Evolutionary conservation across 2,888 invertebrate species (phyloP), one percentile per base, ranked within the genome.

Genomic region (Hydraecia micacea): DNA sequence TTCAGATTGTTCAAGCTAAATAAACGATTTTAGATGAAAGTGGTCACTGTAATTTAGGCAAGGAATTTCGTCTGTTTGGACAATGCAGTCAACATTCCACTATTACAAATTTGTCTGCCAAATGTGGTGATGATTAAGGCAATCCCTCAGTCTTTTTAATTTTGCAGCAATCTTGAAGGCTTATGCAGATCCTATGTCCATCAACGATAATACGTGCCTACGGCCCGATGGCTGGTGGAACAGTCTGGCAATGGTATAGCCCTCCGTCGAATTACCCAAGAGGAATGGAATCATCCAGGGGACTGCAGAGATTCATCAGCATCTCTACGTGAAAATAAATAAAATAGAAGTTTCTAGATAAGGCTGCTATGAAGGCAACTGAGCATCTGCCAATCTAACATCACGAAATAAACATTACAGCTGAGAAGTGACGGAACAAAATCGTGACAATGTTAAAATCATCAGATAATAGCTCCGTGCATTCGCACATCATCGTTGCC

Each of bases 1-100:
- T 83, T 73, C 25, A 60, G 58, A 85, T 81, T 85, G 60, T 80
- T 83, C 84, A 85, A 85, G 85, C 74, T 75, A 42, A 79, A 79
- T 85, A 46, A 75, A 66, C 69, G 49, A 42, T 63, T 86, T 73
- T 25, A 36, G 52, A 76, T 60, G 82, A 84, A 81, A 85, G 83
- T 85, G 32, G 32, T 39, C 2, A 49, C 28, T 58, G 18, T 49
- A 42, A 42, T 63, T 68, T 28, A n/a, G 5, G 39, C n/a, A 28
- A n/a, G 7, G 8, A 66, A 36, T 68, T 73, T 69, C 11, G 7
- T 36, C 8, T n/a, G 0, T 25, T 81, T 25, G n/a, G 21, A 49
- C 28, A 72, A 39, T 21, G 28, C 39, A 18, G 74, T 65, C 11
- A 55, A 79, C n/a, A 80, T 65, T 80, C 66, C 18, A 42, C 4